Conservation (phyloP, 23 tunicate species). For the Styela clava region DNA sequence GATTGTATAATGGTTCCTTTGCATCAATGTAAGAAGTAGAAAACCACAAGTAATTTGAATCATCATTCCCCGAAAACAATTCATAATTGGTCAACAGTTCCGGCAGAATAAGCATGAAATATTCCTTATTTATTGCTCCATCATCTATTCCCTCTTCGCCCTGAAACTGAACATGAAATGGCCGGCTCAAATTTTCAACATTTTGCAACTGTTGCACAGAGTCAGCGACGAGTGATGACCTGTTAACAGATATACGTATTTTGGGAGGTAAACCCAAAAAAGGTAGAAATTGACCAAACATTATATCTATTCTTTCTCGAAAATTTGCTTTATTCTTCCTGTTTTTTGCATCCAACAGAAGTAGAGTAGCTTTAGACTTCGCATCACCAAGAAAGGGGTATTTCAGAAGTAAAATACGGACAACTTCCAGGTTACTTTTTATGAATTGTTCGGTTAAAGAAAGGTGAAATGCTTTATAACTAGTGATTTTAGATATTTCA, state of each 20-base stretch:
- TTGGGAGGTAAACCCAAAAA: not conserved
- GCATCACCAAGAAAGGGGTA: not conserved
- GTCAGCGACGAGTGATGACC: constrained; percentile 42
- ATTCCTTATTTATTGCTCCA: constrained; percentile 87
- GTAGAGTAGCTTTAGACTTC: not conserved
- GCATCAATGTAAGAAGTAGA: not conserved
- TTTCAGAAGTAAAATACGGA: too few species aligned
- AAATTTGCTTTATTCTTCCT: not conserved
- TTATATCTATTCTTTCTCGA: not conserved
- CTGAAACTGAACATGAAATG: constrained; percentile 52
- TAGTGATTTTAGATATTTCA: not conserved
- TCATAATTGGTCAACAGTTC: constrained; percentile 78
- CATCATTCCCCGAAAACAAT: constrained; percentile 62
- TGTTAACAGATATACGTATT: constrained; percentile 34
- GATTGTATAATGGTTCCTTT: constrained; percentile 57
- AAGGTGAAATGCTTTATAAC: not conserved
- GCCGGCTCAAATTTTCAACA: constrained; percentile 45
- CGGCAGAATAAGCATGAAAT: constrained; percentile 70
- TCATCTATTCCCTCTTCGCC: constrained; percentile 96
- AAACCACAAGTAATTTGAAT: constrained; percentile 11
- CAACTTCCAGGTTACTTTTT: not conserved
- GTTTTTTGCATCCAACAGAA: not conserved
- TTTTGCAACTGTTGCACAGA: not conserved
- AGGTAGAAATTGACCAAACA: not conserved
- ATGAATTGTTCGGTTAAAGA: not conserved